These are phyloP conservation scores for Rhabdomys pumilio DNA, from an alignment of 2,797 vertebrate species.

Conservation along the genomic window DNA sequence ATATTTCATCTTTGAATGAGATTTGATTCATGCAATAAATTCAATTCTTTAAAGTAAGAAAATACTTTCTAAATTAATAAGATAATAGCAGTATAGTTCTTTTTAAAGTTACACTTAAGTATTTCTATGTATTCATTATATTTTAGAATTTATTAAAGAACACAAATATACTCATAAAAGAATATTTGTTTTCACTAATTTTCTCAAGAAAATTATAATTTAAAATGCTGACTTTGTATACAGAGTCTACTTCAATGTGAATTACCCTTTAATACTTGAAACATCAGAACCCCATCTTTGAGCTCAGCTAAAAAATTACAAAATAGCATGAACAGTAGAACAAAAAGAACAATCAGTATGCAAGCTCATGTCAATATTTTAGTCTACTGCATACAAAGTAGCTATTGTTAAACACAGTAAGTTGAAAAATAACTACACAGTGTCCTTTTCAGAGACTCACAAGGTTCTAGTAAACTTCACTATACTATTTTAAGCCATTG, in stretches of 20 bases:
- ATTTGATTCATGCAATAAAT: neutral
- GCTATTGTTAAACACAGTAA: conserved; percentile 29
- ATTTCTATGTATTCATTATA: neutral
- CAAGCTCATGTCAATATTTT: conserved; percentile 55
- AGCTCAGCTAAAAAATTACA: conserved; percentile 43
- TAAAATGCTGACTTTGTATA: conserved; percentile 7
- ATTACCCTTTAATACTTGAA: conserved; percentile 50
- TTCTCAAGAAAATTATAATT: conserved; percentile 28
- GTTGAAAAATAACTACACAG: conserved; percentile 12
- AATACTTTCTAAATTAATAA: neutral
- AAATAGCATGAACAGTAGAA: conserved; percentile 45
- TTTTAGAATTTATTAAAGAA: neutral
- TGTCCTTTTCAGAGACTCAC: conserved; percentile 19
- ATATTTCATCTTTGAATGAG: neutral
- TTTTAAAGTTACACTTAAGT: conserved; percentile 42
- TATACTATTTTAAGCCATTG: conserved; percentile 38
- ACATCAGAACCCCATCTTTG: conserved; percentile 10
- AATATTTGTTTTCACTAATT: neutral
- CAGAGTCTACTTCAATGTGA: neutral
- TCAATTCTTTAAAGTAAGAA: neutral
- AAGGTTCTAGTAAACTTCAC: neutral
- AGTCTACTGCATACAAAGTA: conserved; percentile 41
- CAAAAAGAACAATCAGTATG: conserved; percentile 13
- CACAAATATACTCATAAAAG: neutral
- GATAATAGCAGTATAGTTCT: neutral